Percentiles rank a stretch among this genome's conserved stretches.
These are phyloP conservation scores for Drosophila parabipectinata DNA, from an alignment of 1,140 invertebrate genomes.

Conservation along the genomic window DNA sequence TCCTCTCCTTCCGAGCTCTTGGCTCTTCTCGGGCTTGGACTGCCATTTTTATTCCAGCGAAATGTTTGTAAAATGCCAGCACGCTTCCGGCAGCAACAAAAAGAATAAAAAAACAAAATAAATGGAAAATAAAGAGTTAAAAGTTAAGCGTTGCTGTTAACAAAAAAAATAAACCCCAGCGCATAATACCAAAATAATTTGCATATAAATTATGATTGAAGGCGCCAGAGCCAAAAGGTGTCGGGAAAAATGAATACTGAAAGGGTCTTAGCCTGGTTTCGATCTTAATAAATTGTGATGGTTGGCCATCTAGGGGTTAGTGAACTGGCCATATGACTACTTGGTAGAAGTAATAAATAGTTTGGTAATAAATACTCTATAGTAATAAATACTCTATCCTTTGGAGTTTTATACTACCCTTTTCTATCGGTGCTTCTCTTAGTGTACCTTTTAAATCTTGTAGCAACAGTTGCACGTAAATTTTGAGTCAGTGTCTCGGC, in stretches of 20 bases:
- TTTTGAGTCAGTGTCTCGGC: constrained; percentile 17
- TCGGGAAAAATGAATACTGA: constrained; percentile 18
- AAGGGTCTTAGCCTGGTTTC: constrained; percentile 18
- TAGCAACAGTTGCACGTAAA: background rate
- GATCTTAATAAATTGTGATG: constrained; percentile 37
- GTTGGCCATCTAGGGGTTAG: constrained; percentile 25
- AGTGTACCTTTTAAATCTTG: constrained; percentile 15
- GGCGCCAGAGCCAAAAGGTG: constrained; percentile 30
- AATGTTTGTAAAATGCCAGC: constrained; percentile 77
- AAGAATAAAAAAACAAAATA: constrained; percentile 5
- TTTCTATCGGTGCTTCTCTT: background rate
- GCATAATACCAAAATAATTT: constrained; percentile 73
- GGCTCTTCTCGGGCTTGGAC: constrained; percentile 27
- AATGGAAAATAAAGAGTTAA: constrained; percentile 57
- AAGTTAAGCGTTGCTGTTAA: constrained; percentile 58
- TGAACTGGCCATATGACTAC: constrained; percentile 1
- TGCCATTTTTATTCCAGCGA: constrained; percentile 52
- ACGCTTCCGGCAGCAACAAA: constrained; percentile 52
- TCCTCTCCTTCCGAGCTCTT: constrained; percentile 12
- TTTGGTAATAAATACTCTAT: no score
- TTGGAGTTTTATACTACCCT: background rate
- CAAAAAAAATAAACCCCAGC: constrained; percentile 34
- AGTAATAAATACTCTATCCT: no score
- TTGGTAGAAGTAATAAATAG: constrained; percentile 31
- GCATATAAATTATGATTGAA: constrained; percentile 79